Conservation (phyloP, 1,140 invertebrate species). For the Saxidomus purpurata region DNA sequence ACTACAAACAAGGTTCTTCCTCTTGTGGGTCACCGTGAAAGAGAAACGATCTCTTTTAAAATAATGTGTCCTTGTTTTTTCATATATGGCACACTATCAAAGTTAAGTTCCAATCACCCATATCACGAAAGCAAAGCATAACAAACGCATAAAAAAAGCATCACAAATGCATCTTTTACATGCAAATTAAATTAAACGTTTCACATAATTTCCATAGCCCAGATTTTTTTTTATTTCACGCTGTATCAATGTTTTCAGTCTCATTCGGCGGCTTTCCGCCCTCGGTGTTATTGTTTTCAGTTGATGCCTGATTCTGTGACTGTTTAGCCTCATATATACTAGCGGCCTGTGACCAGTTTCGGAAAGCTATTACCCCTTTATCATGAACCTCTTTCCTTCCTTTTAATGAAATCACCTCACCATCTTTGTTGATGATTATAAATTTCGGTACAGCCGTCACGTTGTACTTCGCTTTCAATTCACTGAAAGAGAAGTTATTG, state of each 20-base stretch:
- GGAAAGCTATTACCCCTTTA: constrained; percentile 72
- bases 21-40: too few species aligned
- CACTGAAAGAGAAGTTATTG: constrained; percentile 64
- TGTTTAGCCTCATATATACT: constrained; percentile 65
- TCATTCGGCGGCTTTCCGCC: not conserved
- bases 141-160: too few species aligned
- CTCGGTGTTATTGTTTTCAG: not conserved
- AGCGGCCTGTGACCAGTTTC: constrained; percentile 66
- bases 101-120: too few species aligned
- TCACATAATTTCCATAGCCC: too few species aligned
- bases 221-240: too few species aligned
- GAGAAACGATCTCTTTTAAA: too few species aligned
- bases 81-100: too few species aligned
- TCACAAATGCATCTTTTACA: too few species aligned
- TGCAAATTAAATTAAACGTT: too few species aligned
- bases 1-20: too few species aligned
- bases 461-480: constrained; percentile 68
- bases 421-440: constrained; percentile 71
- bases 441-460: constrained; percentile 76
- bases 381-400: constrained; percentile 79
- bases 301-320: constrained; percentile 13
- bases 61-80: too few species aligned
- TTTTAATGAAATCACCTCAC: constrained; percentile 73
- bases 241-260: not conserved
- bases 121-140: too few species aligned